phyloP scores from a whole-genome alignment of 2,797 vertebrate species.

The Sternotherus odoratus region DNA sequence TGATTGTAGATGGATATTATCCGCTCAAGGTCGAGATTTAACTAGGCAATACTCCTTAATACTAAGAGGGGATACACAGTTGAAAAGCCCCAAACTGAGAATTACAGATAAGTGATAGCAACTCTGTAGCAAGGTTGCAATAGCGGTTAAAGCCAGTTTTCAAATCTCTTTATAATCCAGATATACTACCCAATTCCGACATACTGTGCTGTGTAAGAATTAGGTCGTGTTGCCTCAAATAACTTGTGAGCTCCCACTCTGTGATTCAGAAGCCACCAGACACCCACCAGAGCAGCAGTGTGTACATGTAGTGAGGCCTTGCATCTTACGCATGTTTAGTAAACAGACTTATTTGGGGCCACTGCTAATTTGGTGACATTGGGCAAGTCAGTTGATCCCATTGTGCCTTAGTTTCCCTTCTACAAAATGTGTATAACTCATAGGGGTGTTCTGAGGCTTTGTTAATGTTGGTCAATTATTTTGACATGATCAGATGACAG shows the following conservation, averaged over 20 bases:
- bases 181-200: background rate
- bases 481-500: background rate
- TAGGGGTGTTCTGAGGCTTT: background rate
- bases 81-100: background rate
- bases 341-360: background rate
- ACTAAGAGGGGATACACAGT: background rate
- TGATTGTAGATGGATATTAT: background rate
- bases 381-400: background rate
- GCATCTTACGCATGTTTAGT: background rate
- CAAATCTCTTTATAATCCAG: background rate
- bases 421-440: background rate
- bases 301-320: background rate
- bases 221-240: background rate
- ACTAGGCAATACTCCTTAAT: background rate
- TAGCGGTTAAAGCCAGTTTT: background rate
- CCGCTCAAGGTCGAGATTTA: background rate
- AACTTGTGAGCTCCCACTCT: background rate
- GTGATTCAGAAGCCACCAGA: background rate
- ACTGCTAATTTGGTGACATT: background rate
- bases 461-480: background rate
- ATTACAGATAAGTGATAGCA: background rate
- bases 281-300: background rate
- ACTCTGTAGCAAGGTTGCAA: background rate
- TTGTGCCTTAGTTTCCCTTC: background rate
- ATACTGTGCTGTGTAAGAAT: accelerated